These are phyloP conservation scores for Tridacna gigas DNA, from an alignment of 2,888 invertebrate genomes.

Conservation along the genomic window DNA sequence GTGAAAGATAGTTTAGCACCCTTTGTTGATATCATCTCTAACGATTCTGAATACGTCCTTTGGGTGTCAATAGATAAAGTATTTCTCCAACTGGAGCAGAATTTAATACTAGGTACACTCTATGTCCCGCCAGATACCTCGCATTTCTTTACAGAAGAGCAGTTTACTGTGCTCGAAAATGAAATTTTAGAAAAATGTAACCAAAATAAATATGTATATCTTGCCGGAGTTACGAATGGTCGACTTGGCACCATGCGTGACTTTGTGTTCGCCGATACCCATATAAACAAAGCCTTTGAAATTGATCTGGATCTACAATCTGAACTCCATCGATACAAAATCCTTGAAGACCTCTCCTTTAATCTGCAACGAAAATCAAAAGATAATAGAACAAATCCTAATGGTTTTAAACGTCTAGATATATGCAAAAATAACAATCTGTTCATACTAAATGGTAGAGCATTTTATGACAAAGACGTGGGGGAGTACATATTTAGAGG, in stretches of 20 bases:
- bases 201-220: not conserved
- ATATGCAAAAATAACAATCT: not conserved
- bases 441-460: not conserved
- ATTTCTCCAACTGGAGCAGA: not conserved
- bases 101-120: not conserved
- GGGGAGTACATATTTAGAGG: not conserved
- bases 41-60: too few relatives aligned
- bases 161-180: not conserved
- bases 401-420: not conserved
- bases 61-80: not conserved
- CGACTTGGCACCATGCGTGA: not conserved
- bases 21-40: too few relatives aligned
- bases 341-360: not conserved
- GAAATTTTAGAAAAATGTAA: not conserved
- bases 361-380: not conserved
- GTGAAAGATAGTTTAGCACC: too few relatives aligned
- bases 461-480: not conserved
- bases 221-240: not conserved
- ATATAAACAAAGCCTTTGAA: not conserved
- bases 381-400: not conserved
- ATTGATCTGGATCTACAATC: slow-evolving; percentile 2
- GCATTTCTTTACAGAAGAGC: not conserved
- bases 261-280: not conserved
- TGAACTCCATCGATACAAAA: not conserved
- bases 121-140: not conserved